Percentiles rank a stretch among this genome's conserved stretches.
These are phyloP conservation scores for Papilio machaon DNA, from an alignment of 1,140 invertebrate genomes.

Conservation along the genomic window DNA sequence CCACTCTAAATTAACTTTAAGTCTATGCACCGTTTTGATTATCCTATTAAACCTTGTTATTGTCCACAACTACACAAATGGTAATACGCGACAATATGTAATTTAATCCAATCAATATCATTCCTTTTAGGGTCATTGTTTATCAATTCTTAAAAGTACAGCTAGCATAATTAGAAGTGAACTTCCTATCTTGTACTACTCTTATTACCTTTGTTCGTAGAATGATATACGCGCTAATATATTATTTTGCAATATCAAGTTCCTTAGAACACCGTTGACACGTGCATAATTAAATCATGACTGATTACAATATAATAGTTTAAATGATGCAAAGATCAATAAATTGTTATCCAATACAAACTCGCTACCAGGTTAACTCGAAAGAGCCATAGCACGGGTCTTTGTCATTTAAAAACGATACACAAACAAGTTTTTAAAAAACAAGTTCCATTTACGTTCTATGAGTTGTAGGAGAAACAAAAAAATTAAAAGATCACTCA, in stretches of 20 bases:
- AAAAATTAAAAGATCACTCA: constrained; percentile 20
- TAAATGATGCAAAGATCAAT: not conserved
- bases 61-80: not conserved
- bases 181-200: not conserved
- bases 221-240: not conserved
- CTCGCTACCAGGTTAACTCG: constrained; percentile 41
- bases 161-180: not conserved
- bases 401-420: constrained; percentile 38
- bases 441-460: constrained; percentile 34
- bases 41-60: constrained; percentile 3
- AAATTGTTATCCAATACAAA: constrained; percentile 30
- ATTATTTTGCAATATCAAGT: not conserved
- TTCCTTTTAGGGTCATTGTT: not conserved
- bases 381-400: not conserved
- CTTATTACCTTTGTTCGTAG: not conserved
- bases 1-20: not conserved
- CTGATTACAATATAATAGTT: not conserved
- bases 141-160: constrained; percentile 14
- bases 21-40: not conserved
- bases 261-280: not conserved
- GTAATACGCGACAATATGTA: not conserved
- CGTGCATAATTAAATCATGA: not conserved
- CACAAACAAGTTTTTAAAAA: constrained; percentile 31
- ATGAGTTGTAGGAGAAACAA: constrained; percentile 9
- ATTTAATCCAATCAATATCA: not conserved